Percentiles rank a stretch among this genome's conserved stretches.
Conservation (phyloP, 1,140 invertebrate genomes). For the Calycopis cecrops region DNA sequence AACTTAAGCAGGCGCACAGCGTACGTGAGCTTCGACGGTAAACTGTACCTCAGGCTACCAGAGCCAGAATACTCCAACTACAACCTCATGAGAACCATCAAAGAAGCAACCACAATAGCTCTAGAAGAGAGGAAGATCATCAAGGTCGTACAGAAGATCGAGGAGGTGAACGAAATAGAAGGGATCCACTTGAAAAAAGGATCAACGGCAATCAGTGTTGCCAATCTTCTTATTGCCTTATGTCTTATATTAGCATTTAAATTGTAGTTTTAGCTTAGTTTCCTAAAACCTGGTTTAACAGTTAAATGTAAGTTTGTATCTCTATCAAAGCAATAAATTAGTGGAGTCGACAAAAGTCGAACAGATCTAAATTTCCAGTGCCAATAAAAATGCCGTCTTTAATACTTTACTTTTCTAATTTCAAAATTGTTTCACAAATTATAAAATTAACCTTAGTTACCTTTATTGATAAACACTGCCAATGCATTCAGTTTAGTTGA, state of each 20-base stretch:
- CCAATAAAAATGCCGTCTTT: no score
- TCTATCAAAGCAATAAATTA: no score
- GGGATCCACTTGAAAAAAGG: slow-evolving; percentile 12
- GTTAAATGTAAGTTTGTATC: no score
- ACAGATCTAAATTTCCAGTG: no score
- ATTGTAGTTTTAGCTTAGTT: neutral
- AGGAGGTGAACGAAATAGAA: slow-evolving; percentile 51
- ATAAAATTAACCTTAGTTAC: no score
- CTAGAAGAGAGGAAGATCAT: slow-evolving; percentile 75
- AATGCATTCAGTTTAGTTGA: no score
- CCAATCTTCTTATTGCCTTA: slow-evolving; percentile 12
- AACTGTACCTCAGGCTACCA: slow-evolving; percentile 55
- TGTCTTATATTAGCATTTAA: neutral
- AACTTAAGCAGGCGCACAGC: slow-evolving; percentile 37
- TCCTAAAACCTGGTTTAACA: no score
- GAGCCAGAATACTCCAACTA: slow-evolving; percentile 68
- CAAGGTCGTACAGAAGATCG: slow-evolving; percentile 52
- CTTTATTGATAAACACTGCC: no score
- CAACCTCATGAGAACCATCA: slow-evolving; percentile 79
- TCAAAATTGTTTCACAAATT: no score
- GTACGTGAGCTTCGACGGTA: slow-evolving; percentile 48
- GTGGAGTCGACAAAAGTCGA: no score
- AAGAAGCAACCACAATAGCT: slow-evolving; percentile 75
- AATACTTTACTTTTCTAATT: no score
- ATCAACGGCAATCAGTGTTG: slow-evolving; percentile 13